Evolutionary conservation across 2,888 invertebrate species (phyloP).

Genomic region (Oscheius sp.): DNA sequence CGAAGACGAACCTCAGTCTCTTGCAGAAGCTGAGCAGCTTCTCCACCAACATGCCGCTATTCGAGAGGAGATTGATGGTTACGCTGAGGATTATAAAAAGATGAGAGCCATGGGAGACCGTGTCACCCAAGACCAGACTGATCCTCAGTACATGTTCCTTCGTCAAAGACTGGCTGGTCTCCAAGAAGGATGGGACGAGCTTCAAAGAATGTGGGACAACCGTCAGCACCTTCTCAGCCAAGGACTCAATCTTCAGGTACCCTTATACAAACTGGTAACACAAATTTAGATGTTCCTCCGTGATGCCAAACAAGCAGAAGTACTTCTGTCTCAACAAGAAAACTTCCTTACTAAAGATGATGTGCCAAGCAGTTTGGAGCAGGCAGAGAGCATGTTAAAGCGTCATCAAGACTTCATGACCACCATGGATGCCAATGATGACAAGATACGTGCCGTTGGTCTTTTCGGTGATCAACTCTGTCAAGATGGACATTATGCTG

Average conservation of each 20-base stretch:
- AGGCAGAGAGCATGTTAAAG: slow-evolving; percentile 95
- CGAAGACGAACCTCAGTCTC: slow-evolving; percentile 89
- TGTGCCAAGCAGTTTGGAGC: slow-evolving; percentile 79
- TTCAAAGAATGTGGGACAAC: slow-evolving; percentile 99
- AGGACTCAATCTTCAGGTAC: slow-evolving; percentile 85
- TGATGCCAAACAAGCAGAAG: slow-evolving; percentile 94
- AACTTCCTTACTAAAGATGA: slow-evolving; percentile 96
- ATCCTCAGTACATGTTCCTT: slow-evolving; percentile 99
- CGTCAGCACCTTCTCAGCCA: slow-evolving; percentile 91
- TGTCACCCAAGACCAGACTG: slow-evolving; percentile 85
- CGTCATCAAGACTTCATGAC: slow-evolving; percentile 98
- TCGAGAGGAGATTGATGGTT: slow-evolving; percentile 98
- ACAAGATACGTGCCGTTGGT: slow-evolving; percentile 91
- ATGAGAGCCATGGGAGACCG: slow-evolving; percentile 99
- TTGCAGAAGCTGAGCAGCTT: slow-evolving; percentile 95
- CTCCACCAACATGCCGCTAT: slow-evolving; percentile 97
- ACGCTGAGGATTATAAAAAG: slow-evolving; percentile 90
- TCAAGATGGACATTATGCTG: slow-evolving; percentile 92
- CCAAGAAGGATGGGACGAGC: slow-evolving; percentile 98
- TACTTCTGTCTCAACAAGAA: slow-evolving; percentile 95
- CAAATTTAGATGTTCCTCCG: slow-evolving; percentile 82
- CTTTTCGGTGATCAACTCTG: slow-evolving; percentile 90
- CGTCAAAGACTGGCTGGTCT: slow-evolving; percentile 93
- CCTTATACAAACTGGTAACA: not conserved
- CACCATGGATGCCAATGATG: slow-evolving; percentile 99